Base-by-base conservation (phyloP, 1,140 invertebrate genomes). In the Drosophila subpulchrella region DNA sequence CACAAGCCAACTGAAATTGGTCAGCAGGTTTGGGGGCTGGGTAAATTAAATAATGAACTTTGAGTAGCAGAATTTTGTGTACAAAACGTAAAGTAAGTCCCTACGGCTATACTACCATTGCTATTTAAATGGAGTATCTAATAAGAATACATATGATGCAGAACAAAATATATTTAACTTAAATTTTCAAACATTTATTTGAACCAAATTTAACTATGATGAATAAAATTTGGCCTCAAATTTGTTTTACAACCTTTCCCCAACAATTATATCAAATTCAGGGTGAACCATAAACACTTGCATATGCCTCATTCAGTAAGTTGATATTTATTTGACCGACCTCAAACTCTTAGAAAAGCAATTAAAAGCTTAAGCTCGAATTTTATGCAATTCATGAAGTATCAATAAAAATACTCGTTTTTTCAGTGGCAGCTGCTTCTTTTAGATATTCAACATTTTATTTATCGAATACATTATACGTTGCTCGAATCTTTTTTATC, bases 401-500 rank as follows among this genome's bases (percentile, higher is more conserved):
- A 36, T 58, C 15, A 34, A 70, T 47, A 42, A 71, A 71, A 71
- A 50, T 57, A 71, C 68, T 41, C 30, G 68, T 71, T 71, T 68
- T 20, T 54, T 54, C 59, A 32, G 58, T 38, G 46, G 36, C 63
- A 47, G n/a, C 62, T 4, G 38, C 41, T 32, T 34, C 27, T 20
- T 70, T 47, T 17, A 39, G 42, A 50, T 71, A 71, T 50, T 42
- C 38, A 53, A 51, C 47, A 46, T 71, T 71, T 70, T 30, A 71
- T 70, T 70, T 70, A 71, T 68, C 51, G 42, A 3, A 48, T 70
- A 56, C 41, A 59, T 56, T 70, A 74, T 70, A 63, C 66, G 55
- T 20, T 62, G 78, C 12, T 59, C 65, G 44, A 34, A 20, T 24
- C 20, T 20, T 38, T 85, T 56, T 78, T 78, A 81, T 85, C 57